Evolutionary conservation across 2,888 invertebrate genomes (phyloP).

Genomic region (Proisotoma minuta): DNA sequence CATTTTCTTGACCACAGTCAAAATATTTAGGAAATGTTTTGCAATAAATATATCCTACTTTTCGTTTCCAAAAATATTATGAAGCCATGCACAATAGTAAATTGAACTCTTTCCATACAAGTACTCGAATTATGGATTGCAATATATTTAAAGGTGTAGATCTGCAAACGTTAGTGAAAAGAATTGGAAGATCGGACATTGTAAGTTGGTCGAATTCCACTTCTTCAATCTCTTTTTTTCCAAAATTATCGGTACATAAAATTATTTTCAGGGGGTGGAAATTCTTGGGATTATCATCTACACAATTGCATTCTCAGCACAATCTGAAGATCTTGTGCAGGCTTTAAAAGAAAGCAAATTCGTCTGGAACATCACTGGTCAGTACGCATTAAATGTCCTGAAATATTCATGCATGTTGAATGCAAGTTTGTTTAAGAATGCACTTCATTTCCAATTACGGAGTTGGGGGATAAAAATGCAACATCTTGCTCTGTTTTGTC

Average conservation of each 20-base stretch:
- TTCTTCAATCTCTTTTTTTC: not conserved
- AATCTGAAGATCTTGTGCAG: constrained; percentile 1
- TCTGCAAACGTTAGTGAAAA: not conserved
- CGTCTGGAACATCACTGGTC: not conserved
- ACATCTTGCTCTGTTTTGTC: not conserved
- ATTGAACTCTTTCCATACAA: too few species aligned
- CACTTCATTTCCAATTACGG: not conserved
- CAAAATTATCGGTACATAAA: not conserved
- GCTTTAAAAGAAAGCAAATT: not conserved
- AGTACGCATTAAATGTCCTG: too few species aligned
- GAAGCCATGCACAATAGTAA: too few species aligned
- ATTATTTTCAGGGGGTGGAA: not conserved
- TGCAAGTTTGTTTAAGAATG: not conserved
- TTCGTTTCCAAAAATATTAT: too few species aligned
- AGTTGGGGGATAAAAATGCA: not conserved
- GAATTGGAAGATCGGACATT: constrained; percentile 15
- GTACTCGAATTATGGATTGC: too few species aligned
- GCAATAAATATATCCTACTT: too few species aligned
- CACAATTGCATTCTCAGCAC: not conserved
- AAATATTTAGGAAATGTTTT: not conserved
- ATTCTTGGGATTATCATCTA: constrained; percentile 6
- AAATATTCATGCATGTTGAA: not conserved
- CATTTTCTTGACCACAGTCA: not conserved
- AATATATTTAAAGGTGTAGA: not conserved
- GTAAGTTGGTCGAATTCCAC: too few species aligned